Conservation (phyloP, 2,888 invertebrate genomes). For the Hylaea fasciaria region DNA sequence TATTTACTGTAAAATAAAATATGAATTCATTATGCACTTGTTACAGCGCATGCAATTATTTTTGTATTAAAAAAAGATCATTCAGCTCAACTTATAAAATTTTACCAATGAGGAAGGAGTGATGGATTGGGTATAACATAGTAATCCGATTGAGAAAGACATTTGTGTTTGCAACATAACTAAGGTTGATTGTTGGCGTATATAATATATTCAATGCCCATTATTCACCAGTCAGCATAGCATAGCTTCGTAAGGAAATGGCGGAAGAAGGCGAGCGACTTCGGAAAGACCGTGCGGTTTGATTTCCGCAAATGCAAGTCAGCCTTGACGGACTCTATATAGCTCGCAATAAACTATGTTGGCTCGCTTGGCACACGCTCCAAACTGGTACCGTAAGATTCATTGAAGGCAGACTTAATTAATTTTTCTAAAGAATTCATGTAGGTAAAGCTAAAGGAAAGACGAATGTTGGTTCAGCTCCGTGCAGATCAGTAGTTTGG, state of each 20-base stretch:
- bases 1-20: conserved; percentile 1
- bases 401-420: no score
- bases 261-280: conserved; percentile 65
- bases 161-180: no score
- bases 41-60: background rate
- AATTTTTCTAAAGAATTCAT: no score
- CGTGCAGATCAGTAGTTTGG: conserved; percentile 5
- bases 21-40: background rate
- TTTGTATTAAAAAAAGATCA: no score
- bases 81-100: background rate
- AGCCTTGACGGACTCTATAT: conserved; percentile 25
- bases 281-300: conserved; percentile 52
- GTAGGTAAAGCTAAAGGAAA: background rate
- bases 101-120: background rate
- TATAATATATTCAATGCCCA: no score
- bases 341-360: conserved; percentile 21
- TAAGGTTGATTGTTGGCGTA: no score
- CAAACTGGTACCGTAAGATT: no score
- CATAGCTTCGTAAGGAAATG: conserved; percentile 63
- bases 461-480: background rate
- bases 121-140: background rate
- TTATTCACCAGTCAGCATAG: conserved; percentile 21
- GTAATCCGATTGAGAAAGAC: no score
- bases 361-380: conserved; percentile 17
- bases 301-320: conserved; percentile 50